Evolutionary conservation across 1,140 invertebrate species (phyloP).

Genomic region (Formica selysi): DNA sequence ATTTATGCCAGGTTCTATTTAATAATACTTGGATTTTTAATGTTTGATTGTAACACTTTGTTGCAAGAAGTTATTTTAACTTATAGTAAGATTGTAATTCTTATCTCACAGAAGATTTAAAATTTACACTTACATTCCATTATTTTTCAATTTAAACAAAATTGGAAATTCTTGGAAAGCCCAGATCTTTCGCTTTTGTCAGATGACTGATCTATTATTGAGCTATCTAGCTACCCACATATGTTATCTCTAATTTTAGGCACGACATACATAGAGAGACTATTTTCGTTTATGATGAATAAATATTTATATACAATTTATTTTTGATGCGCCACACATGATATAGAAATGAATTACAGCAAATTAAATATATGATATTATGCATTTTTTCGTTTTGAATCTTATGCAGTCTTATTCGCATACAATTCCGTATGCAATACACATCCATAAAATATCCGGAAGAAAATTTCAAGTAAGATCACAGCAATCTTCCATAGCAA

Average conservation of each 20-base stretch:
- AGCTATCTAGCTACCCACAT: too few relatives aligned
- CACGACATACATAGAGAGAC: constrained; percentile 11
- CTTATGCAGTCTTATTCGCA: constrained; percentile 51
- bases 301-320: constrained; percentile 62
- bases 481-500: constrained; percentile 41
- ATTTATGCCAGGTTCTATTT: too few relatives aligned
- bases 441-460: constrained; percentile 26
- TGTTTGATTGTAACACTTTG: too few relatives aligned
- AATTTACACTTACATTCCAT: too few relatives aligned
- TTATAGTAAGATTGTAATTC: too few relatives aligned
- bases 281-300: constrained; percentile 25
- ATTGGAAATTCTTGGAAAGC: too few relatives aligned
- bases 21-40: too few relatives aligned
- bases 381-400: constrained; percentile 17
- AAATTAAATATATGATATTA: constrained; percentile 38
- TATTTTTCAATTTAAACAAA: too few relatives aligned
- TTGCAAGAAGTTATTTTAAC: too few relatives aligned
- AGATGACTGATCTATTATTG: too few relatives aligned
- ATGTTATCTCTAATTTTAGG: constrained; percentile 4
- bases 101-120: too few relatives aligned
- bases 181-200: too few relatives aligned
- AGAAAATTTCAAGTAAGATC: constrained; percentile 55
- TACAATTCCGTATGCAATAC: constrained; percentile 48
- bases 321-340: constrained; percentile 44
- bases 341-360: constrained; percentile 44